Base-by-base conservation (phyloP, 2,888 invertebrate genomes). In the Drosophila engyochracea region DNA sequence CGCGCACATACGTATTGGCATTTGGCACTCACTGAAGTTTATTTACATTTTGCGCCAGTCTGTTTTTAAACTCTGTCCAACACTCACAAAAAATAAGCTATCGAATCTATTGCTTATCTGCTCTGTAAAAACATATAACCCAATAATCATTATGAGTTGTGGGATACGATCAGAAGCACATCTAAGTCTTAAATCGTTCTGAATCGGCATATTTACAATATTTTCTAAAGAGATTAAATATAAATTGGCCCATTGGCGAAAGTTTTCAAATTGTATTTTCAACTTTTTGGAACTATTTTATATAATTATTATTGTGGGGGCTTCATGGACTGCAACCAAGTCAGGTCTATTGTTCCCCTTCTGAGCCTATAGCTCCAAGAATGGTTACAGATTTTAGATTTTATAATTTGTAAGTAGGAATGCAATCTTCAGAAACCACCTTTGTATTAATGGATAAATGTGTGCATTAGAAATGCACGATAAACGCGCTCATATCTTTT, bases 1-100 rank as follows among this genome's bases (percentile, higher is more conserved):
- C 22, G 10, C 22, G 35, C 49, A 61, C 54, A 70, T 75, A 80
- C 82, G 75, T 84, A 82, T 74, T 69, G 76, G 81, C 68, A 72
- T 79, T 79, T 82, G 69, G 52, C 82, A 66, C 80, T 76, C 51
- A 76, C 64, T 69, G 69, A 61, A 84, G 70, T 87, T 82, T 80
- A 85, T 89, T 85, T 80, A 75, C 77, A 85, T 85, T 83, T 76
- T 53, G 37, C 59, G 55, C 54, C 58, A 22, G 67, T 35, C 58
- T 35, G 22, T 14, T 25, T 37, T 16, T 30, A 16, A 33, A 19
- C 16, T 6, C 28, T n/a, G 37, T 16, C 10, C 4, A 28, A 57
- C 57, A 57, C 57, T 39, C 1, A 2, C 47, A 22, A 47, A 39
- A 25, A 28, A 14, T 25, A 12, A 19, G 4, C 4, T 16, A 22